Percentiles rank a stretch among this genome's conserved stretches.
Conservation (phyloP, 2,888 invertebrate genomes). For the Drosophila neotestacea region DNA sequence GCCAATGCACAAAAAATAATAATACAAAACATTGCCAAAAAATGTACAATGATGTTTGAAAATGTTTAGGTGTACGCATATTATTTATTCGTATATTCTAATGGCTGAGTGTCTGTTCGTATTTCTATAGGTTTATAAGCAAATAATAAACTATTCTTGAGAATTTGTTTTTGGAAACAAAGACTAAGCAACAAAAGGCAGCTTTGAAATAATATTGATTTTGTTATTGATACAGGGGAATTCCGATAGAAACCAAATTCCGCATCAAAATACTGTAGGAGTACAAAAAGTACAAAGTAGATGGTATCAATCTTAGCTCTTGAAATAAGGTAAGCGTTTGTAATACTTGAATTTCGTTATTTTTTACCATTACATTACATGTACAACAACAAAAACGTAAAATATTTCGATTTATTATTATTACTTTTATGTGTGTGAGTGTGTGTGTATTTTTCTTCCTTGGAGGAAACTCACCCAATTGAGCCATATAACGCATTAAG, state of each 20-base stretch:
- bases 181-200: conserved; percentile 43
- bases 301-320: conserved; percentile 27
- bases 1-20: conserved; percentile 46
- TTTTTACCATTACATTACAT: conserved; percentile 50
- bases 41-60: conserved; percentile 9
- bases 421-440: conserved; percentile 19
- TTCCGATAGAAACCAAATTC: conserved; percentile 9
- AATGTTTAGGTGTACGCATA: conserved; percentile 9
- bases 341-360: conserved; percentile 34
- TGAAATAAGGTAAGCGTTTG: conserved; percentile 55
- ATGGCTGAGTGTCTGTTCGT: conserved; percentile 22
- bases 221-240: conserved; percentile 18
- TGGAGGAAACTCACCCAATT: conserved; percentile 78
- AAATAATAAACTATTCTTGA: conserved; percentile 38
- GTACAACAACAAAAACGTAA: conserved; percentile 55
- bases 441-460: conserved; percentile 37
- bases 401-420: conserved; percentile 15
- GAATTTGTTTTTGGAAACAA: conserved; percentile 19
- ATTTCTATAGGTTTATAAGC: conserved; percentile 8
- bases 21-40: conserved; percentile 9
- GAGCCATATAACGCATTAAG: conserved; percentile 69
- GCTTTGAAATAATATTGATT: conserved; percentile 27
- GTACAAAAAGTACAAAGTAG: conserved; percentile 24
- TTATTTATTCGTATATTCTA: not conserved
- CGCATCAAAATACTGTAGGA: conserved; percentile 11